phyloP scores from a whole-genome alignment of 2,113 vertebrate genomes.

The Sebastes schlegelii region DNA sequence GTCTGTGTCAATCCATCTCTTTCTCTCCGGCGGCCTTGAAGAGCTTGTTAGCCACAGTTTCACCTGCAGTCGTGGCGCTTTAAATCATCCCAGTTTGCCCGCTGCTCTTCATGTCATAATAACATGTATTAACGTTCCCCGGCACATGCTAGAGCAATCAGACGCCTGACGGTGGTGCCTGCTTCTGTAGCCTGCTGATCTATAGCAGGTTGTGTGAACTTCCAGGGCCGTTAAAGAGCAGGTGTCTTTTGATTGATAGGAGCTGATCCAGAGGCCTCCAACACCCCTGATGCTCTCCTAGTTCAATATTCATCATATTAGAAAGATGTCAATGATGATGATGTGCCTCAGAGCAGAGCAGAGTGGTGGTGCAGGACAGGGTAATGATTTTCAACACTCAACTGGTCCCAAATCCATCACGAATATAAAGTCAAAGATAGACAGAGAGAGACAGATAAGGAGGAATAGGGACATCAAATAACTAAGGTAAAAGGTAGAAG shows the following conservation, averaged over 20 bases:
- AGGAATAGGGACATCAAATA: not conserved
- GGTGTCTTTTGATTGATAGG: constrained; percentile 66
- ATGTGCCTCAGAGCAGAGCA: constrained; percentile 4
- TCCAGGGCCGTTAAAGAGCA: constrained; percentile 48
- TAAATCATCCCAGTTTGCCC: constrained; percentile 49
- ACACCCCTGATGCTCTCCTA: constrained; percentile 28
- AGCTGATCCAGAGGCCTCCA: constrained; percentile 45
- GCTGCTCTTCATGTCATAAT: constrained; percentile 48
- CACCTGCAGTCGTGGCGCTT: constrained; percentile 31
- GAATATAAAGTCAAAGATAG: not conserved
- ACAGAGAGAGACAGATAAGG: not conserved
- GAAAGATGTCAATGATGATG: constrained; percentile 34
- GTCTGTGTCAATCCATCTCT: constrained; percentile 7
- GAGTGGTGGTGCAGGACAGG: not conserved
- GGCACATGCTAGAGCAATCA: constrained; percentile 71
- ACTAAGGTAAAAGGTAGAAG: not conserved
- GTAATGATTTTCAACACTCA: constrained; percentile 45
- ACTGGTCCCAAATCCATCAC: not conserved
- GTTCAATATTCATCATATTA: constrained; percentile 51
- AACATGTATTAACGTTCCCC: constrained; percentile 57
- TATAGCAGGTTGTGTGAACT: constrained; percentile 37
- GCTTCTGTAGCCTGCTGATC: constrained; percentile 41
- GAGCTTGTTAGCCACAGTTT: constrained; percentile 46
- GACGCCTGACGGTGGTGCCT: constrained; percentile 26
- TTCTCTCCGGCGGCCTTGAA: not conserved